These are phyloP conservation scores for Carassius auratus DNA, from an alignment of 2,113 vertebrate species.

Conservation along the genomic window DNA sequence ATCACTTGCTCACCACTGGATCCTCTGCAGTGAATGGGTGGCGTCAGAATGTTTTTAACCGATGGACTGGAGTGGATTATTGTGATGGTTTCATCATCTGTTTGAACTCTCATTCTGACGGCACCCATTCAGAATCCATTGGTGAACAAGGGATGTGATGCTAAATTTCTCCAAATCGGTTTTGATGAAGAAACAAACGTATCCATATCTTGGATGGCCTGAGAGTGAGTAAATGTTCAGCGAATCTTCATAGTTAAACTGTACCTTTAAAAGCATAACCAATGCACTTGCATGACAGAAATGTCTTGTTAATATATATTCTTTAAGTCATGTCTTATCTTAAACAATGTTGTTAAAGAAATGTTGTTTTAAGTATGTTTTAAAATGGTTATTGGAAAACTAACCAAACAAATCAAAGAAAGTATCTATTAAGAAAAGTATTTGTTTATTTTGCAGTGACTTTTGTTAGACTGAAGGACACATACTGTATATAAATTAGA, in stretches of 20 bases:
- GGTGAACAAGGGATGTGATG: not conserved
- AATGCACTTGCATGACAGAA: no score
- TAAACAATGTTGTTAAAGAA: not conserved
- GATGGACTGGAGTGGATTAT: not conserved
- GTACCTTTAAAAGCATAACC: no score
- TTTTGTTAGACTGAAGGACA: slow-evolving; percentile 1
- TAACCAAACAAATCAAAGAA: not conserved
- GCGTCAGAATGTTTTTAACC: no score
- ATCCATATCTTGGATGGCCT: not conserved
- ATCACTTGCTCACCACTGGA: not conserved
- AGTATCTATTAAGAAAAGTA: not conserved
- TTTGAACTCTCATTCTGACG: no score
- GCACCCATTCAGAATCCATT: not conserved
- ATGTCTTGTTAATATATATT: not conserved
- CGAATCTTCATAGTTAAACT: no score
- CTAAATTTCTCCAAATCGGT: not conserved
- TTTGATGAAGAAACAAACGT: not conserved
- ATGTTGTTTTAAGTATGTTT: not conserved
- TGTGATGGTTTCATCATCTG: not conserved
- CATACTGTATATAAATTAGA: slow-evolving; percentile 5
- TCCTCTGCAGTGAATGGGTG: not conserved
- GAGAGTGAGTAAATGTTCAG: not conserved
- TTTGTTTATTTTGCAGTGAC: not conserved
- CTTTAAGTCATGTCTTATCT: not conserved
- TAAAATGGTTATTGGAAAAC: not conserved